Conservation (phyloP, 2,888 invertebrate genomes). For the Pandemis cinnamomeana region DNA sequence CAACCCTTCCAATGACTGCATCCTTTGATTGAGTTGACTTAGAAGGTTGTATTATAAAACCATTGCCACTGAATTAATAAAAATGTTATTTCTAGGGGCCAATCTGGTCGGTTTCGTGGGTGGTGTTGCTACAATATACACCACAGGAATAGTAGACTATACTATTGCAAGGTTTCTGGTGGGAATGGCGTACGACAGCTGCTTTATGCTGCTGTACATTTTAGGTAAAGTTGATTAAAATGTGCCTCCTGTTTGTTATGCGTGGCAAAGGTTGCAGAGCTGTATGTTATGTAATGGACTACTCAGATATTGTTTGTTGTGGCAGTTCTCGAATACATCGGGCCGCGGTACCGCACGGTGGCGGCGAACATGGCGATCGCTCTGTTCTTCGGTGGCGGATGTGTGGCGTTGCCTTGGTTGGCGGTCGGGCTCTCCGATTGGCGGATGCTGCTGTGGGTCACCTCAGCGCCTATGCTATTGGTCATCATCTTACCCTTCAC, state of each 20-base stretch:
- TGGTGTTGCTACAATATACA: slow-evolving; percentile 88
- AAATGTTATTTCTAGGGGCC: slow-evolving; percentile 73
- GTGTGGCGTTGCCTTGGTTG: slow-evolving; percentile 76
- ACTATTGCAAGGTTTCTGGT: slow-evolving; percentile 90
- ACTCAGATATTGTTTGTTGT: not conserved
- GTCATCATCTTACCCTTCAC: slow-evolving; percentile 66
- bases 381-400: slow-evolving; percentile 76
- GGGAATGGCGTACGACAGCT: slow-evolving; percentile 92
- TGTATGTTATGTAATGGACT: not conserved
- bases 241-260: not conserved
- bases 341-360: slow-evolving; percentile 76
- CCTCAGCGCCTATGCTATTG: slow-evolving; percentile 70
- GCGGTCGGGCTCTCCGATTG: slow-evolving; percentile 76
- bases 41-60: too few relatives aligned
- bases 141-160: slow-evolving; percentile 88
- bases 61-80: not conserved
- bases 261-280: too few relatives aligned
- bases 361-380: slow-evolving; percentile 82
- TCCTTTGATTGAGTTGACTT: too few relatives aligned
- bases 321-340: slow-evolving; percentile 79
- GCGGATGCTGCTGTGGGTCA: slow-evolving; percentile 69
- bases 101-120: slow-evolving; percentile 87
- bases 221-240: slow-evolving; percentile 84
- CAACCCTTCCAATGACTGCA: too few relatives aligned
- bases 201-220: slow-evolving; percentile 94